These are phyloP conservation scores for Pocota personata DNA, from an alignment of 2,888 invertebrate species.

Conservation along the genomic window DNA sequence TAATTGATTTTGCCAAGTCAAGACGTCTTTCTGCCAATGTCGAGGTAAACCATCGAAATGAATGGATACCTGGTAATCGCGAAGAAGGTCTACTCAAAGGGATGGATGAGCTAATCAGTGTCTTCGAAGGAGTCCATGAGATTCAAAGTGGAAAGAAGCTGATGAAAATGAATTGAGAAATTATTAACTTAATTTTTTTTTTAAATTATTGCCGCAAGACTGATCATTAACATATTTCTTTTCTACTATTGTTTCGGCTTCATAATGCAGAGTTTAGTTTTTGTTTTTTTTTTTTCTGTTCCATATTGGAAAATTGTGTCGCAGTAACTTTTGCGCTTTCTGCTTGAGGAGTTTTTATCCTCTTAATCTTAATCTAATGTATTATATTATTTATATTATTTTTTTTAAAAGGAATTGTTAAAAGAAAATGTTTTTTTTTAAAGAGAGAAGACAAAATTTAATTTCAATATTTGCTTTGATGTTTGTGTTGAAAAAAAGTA, in stretches of 20 bases:
- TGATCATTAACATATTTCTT: conserved; percentile 57
- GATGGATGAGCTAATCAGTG: conserved; percentile 94
- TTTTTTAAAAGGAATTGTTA: neutral
- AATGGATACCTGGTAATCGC: conserved; percentile 97
- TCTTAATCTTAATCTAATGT: conserved; percentile 60
- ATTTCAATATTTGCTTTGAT: conserved; percentile 9
- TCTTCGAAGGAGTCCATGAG: conserved; percentile 83
- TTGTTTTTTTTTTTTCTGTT: conserved; percentile 46
- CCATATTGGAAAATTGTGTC: conserved; percentile 69
- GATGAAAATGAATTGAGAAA: conserved; percentile 56
- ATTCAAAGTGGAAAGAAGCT: conserved; percentile 78
- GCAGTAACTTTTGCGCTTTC: conserved; percentile 58
- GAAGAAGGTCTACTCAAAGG: conserved; percentile 98
- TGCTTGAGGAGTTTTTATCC: conserved; percentile 70
- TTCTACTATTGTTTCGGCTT: conserved; percentile 24
- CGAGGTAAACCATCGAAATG: conserved; percentile 89
- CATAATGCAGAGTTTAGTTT: conserved; percentile 37
- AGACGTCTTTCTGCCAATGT: conserved; percentile 88
- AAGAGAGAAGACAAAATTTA: neutral
- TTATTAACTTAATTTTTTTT: neutral
- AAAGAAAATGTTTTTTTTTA: neutral
- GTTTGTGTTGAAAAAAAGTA: conserved; percentile 22
- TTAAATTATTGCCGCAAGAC: conserved; percentile 61
- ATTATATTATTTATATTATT: conserved; percentile 50
- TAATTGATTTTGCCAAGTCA: conserved; percentile 99